A percentile compares a stretch with the other conserved stretches of the same genome.
Conservation (phyloP, 2,797 vertebrate species). For the Eurystomus glaucurus region DNA sequence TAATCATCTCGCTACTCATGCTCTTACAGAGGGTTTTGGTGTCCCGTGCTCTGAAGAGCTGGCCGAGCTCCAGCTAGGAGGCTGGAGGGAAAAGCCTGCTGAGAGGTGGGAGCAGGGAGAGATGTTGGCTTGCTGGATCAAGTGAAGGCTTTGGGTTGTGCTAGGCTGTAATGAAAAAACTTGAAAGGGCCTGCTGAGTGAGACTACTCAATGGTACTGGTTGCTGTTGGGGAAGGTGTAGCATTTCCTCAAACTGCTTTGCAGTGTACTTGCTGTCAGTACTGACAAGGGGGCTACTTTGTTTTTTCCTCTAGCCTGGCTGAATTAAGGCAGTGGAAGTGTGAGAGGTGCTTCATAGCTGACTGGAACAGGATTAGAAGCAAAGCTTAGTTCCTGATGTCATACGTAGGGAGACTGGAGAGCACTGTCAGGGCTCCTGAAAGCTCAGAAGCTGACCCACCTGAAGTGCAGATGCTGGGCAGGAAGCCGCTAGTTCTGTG, state of each 20-base stretch:
- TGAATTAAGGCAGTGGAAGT: background rate
- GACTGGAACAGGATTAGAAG: background rate
- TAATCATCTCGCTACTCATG: background rate
- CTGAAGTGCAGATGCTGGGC: background rate
- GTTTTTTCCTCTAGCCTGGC: background rate
- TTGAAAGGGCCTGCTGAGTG: background rate
- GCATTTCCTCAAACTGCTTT: background rate
- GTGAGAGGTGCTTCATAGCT: background rate
- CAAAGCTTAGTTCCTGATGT: background rate
- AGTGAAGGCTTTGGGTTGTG: background rate
- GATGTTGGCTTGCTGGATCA: background rate
- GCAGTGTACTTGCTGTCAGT: background rate
- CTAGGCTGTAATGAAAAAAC: background rate
- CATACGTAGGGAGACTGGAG: rapidly evolving
- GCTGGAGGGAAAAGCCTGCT: background rate
- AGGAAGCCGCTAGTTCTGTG: background rate
- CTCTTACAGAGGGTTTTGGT: background rate
- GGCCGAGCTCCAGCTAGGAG: background rate
- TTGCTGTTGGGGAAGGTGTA: background rate
- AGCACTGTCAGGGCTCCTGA: background rate
- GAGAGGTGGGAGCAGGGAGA: background rate
- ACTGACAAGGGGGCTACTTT: background rate
- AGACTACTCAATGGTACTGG: background rate
- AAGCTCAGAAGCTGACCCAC: background rate
- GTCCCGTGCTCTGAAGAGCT: background rate